Evolutionary conservation across 2,113 vertebrate genomes (phyloP), one percentile per base, ranked within the genome.

Genomic region (Riparia riparia): DNA sequence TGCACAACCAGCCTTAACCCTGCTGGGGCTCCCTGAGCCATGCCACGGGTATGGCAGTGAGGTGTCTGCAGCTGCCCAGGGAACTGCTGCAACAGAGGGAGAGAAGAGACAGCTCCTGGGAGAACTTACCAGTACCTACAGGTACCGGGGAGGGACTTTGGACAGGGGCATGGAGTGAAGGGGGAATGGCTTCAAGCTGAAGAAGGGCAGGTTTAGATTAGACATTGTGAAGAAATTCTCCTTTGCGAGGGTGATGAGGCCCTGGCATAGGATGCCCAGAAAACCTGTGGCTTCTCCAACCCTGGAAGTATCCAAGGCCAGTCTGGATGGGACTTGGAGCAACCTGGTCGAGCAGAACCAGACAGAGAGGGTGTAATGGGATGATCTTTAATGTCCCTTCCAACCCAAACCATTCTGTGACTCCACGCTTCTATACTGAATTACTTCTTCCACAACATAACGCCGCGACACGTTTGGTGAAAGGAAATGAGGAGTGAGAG

Each of bases 241-340:
- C 26, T 54, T 53, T 56, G 31, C 0, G 2, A 83, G 21, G 25
- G 14, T 56, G 47, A 9, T 34, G 41, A 56, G 17, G 16, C 9
- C 10, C 14, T 26, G 31, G 49, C n/a, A 71, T 4, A 56, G n/a
- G 16, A 29, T 47, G 47, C 14, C 9, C n/a, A 76, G 34, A 34
- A 41, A 34, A 82, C n/a, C 16, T 68, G 45, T 54, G 53, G 54
- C 24, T 89, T 39, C 29, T 39, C 53, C 41, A 70, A 24, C n/a
- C 12, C 39, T 74, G 45, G n/a, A 41, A 74, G 24, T 21, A 12
- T 41, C 41, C 61, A 47, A 60, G 14, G 10, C 9, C 53, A 53
- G 11, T 29, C 0, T 53, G 39, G n/a, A 47, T 0, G 0, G 28
- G 61, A 51, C 53, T 39, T n/a, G 45, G 22, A 60, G 19, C 19